Conservation (phyloP, 1,140 invertebrate species). For the Ceratosolen solmsi region DNA sequence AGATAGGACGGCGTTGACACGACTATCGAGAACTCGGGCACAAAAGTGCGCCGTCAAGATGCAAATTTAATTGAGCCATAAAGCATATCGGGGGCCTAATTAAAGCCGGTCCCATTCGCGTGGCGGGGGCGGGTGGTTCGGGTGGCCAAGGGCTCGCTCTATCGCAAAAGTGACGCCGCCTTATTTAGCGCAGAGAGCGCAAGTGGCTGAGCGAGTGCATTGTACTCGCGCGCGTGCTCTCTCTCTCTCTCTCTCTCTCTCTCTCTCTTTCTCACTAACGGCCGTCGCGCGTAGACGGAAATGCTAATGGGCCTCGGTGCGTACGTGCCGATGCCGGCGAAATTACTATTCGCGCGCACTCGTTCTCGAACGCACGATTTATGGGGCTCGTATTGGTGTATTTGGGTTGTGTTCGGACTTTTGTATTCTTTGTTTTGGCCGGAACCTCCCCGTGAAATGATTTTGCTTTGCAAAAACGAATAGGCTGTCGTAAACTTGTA, state of each 20-base stretch:
- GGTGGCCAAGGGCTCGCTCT: background rate
- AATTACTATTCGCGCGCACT: background rate
- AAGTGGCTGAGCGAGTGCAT: slow-evolving; percentile 55
- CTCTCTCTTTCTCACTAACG: background rate
- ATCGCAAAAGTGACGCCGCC: background rate
- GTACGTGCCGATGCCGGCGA: background rate
- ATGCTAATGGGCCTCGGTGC: background rate
- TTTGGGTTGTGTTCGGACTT: background rate
- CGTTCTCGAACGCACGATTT: background rate
- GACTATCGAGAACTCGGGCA: no score
- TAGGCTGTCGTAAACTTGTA: background rate
- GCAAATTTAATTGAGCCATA: no score
- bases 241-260: background rate
- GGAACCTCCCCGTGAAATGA: no score
- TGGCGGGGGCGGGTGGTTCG: no score
- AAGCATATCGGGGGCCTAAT: no score
- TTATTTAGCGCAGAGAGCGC: background rate
- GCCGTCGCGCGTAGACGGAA: background rate
- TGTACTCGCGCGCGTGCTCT: slow-evolving; percentile 22
- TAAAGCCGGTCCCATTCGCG: background rate
- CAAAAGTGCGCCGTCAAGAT: no score
- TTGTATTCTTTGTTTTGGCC: background rate
- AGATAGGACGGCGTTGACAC: no score
- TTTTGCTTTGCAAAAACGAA: background rate
- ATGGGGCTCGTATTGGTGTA: background rate